Evolutionary conservation across 2,113 vertebrate species (phyloP).

Genomic region (Aptenodytes forsteri): DNA sequence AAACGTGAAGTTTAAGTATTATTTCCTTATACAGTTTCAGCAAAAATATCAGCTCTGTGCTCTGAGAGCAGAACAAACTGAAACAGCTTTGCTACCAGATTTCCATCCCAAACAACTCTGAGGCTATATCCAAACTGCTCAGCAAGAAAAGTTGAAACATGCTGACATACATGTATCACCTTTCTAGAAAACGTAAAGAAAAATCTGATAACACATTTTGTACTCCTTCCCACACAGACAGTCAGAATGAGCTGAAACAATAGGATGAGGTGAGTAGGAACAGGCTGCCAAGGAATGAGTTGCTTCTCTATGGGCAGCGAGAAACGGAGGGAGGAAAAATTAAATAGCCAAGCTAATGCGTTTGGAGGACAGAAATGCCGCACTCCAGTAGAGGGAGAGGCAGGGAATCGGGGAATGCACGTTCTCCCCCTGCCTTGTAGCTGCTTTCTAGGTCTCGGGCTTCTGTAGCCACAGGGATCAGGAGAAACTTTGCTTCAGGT

Average conservation of each 20-base stretch:
- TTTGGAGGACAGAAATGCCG: not conserved
- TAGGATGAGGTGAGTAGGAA: constrained; percentile 4
- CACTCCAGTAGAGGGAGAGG: not conserved
- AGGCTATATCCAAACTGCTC: not conserved
- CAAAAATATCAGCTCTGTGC: not conserved
- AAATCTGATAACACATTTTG: not conserved
- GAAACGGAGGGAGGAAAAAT: not conserved
- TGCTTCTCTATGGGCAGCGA: not conserved
- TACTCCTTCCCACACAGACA: not conserved
- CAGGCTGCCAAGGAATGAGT: not conserved
- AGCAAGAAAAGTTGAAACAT: not conserved
- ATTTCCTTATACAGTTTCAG: no score
- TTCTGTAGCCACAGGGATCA: not conserved
- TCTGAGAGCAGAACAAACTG: not conserved
- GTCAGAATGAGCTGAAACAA: constrained; percentile 19
- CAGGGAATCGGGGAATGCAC: not conserved
- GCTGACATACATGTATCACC: not conserved
- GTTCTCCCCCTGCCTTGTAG: not conserved
- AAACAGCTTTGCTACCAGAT: not conserved
- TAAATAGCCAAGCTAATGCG: not conserved
- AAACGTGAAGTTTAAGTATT: not conserved
- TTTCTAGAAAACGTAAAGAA: not conserved
- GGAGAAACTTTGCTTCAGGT: not conserved
- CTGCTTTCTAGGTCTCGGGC: not conserved
- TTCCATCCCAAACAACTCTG: not conserved